A percentile compares a stretch with the other conserved stretches of the same genome.
These are phyloP conservation scores for cattle (Bos taurus) DNA, from an alignment of 2,113 vertebrate species.

Conservation along the genomic window ARS-UCD2.0 NC_037344.1:28129501-28130000, in stretches of 20 bases:
- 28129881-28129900: no score
- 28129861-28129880: no score
- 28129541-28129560: background rate
- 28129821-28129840: background rate
- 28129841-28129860: no score
- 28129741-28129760: background rate
- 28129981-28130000: no score
- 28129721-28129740: background rate
- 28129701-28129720: background rate
- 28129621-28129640: background rate
- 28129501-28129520: background rate
- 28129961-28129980: no score
- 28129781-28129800: background rate
- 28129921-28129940: no score
- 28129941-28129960: no score
- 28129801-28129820: background rate
- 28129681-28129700: background rate
- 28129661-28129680: background rate
- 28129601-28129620: background rate
- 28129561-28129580: background rate
- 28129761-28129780: background rate
- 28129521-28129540: background rate
- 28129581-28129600: background rate
- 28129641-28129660: background rate
- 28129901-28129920: no score